Conservation (phyloP, 2,113 vertebrate genomes). For the Hemibagrus wyckioides region DNA sequence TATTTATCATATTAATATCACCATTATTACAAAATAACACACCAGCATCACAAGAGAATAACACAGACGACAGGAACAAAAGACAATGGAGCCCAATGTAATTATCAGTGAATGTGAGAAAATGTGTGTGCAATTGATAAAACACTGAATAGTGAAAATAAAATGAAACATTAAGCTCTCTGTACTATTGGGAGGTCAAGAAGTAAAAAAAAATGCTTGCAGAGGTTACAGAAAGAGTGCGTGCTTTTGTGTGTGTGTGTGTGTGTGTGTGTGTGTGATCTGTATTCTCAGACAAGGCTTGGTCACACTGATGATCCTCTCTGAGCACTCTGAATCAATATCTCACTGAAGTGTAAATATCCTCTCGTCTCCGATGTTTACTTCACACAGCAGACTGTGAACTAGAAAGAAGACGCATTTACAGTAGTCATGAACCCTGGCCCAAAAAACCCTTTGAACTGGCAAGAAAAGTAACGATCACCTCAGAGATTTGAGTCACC, state of each 20-base stretch:
- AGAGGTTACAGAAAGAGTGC: not conserved
- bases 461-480: slow-evolving; percentile 63
- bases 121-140: not conserved
- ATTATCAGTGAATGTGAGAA: not conserved
- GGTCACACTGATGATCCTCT: slow-evolving; percentile 61
- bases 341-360: slow-evolving; percentile 55
- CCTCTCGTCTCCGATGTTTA: slow-evolving; percentile 61
- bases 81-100: not conserved
- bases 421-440: slow-evolving; percentile 46
- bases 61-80: not conserved
- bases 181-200: not conserved
- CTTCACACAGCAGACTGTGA: slow-evolving; percentile 49
- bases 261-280: slow-evolving; percentile 37
- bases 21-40: not conserved
- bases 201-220: slow-evolving; percentile 5
- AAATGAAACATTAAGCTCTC: not conserved
- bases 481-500: slow-evolving; percentile 59
- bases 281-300: slow-evolving; percentile 57
- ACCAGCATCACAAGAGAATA: not conserved
- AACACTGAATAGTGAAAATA: not conserved
- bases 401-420: slow-evolving; percentile 47
- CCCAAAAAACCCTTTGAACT: slow-evolving; percentile 48
- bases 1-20: not conserved
- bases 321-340: slow-evolving; percentile 62
- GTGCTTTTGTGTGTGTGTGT: not conserved